Evolutionary conservation across 2,113 vertebrate genomes (phyloP), one percentile per base, ranked within the genome.

Genomic region (Prietella phreatophila): DNA sequence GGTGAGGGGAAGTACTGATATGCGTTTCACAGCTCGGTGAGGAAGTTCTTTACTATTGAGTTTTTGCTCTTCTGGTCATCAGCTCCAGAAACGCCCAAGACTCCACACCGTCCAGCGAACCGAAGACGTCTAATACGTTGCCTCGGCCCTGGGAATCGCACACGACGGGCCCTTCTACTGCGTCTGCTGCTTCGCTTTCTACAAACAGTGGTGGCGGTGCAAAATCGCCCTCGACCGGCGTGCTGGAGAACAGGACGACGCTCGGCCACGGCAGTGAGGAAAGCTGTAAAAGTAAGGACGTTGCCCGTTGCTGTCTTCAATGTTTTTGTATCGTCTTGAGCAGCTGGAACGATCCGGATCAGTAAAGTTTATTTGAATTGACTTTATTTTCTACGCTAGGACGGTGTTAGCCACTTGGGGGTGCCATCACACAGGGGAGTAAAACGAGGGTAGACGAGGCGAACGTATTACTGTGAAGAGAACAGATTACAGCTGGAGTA

Each of bases 1-100:
- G 91, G 90, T 91, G 90, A 91, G 90, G 85, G 85, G 85, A 83
- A 27, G 8, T 22, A 39, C 50, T 63, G 82, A 42, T 47, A n/a
- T 19, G 36, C 9, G 36, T 76, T 81, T 39, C 25, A 22, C 36
- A 39, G 53, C 55, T 25, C 20, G 15, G 33, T 25, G 10, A 73
- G 17, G 39, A 25, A 11, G 8, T 47, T 42, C 2, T 39, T 39
- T 56, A 15, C 11, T 10, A 71, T 39, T 20, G 42, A 53, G 55
- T 15, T 15, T 56, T 83, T 22, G 10, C 20, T 79, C 36, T 19
- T 69, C 10, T 85, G 27, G 0, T 84, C 50, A 10, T 79, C 65
- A 91, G 90, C 55, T 1, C 88, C 67, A 50, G 10, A 10, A 87
- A 47, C 19, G 8, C 83, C 5, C 80, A 19, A 67, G 82, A 88